Percentiles rank a stretch among this genome's conserved stretches.
phyloP scores from a whole-genome alignment of 2,797 vertebrate species.

The Anabacerthia variegaticeps region DNA sequence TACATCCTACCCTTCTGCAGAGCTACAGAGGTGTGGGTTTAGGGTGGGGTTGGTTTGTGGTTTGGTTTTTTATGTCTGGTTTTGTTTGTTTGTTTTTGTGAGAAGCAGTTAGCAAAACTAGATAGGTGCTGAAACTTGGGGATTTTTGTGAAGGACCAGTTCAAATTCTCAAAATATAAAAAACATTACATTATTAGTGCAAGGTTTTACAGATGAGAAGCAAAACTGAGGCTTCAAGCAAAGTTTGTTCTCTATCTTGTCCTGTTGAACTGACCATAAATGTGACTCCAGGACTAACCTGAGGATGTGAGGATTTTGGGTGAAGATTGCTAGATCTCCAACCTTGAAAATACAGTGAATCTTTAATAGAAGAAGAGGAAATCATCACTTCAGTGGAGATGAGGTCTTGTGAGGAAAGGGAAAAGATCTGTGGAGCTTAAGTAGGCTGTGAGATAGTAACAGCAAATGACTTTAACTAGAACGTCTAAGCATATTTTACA shows the following conservation, averaged over 20 bases:
- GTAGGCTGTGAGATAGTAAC: background rate
- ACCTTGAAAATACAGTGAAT: background rate
- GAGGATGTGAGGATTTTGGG: background rate
- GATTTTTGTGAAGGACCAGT: background rate
- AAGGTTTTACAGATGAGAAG: background rate
- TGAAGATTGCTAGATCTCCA: background rate
- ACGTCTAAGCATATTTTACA: background rate
- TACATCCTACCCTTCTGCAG: background rate
- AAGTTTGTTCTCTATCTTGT: background rate
- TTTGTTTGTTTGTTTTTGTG: background rate
- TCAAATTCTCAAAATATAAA: background rate
- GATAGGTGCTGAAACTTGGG: accelerated
- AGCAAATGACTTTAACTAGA: background rate
- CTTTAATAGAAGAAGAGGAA: background rate
- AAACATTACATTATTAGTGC: background rate
- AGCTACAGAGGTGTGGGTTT: background rate
- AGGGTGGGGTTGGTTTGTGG: background rate
- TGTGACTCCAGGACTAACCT: background rate
- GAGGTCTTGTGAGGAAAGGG: background rate
- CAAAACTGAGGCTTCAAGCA: background rate
- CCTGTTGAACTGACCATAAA: background rate
- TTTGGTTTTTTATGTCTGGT: background rate
- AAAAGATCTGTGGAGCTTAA: background rate
- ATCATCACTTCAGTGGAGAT: background rate
- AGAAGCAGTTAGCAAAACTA: background rate